A percentile compares a stretch with the other conserved stretches of the same genome.
These are phyloP conservation scores for Drosophila burlai DNA, from an alignment of 1,140 invertebrate species.

Conservation along the genomic window DNA sequence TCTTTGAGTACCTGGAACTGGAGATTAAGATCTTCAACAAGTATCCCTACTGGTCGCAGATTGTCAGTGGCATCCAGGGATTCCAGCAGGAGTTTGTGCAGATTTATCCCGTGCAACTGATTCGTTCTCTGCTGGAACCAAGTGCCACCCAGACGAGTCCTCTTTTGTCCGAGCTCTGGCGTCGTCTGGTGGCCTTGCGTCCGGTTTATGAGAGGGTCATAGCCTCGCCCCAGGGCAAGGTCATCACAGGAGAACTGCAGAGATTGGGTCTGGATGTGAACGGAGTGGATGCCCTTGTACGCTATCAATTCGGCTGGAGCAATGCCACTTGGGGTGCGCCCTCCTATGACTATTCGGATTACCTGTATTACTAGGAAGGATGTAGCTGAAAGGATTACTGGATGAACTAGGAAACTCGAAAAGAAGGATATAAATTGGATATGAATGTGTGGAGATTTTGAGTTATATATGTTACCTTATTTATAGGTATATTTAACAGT, in stretches of 20 bases:
- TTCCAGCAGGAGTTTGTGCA: slow-evolving; percentile 63
- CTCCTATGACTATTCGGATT: slow-evolving; percentile 49
- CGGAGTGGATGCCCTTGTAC: slow-evolving; percentile 38
- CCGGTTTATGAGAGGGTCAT: slow-evolving; percentile 70
- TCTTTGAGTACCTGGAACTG: slow-evolving; percentile 70
- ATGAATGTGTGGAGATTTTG: background rate
- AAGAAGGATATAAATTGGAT: background rate
- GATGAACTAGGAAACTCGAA: background rate
- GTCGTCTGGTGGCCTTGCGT: slow-evolving; percentile 58
- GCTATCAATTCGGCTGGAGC: slow-evolving; percentile 68
- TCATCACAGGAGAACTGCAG: slow-evolving; percentile 38
- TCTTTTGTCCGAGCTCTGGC: slow-evolving; percentile 63
- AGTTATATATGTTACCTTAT: background rate
- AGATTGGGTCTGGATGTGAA: slow-evolving; percentile 56
- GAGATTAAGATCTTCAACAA: slow-evolving; percentile 73
- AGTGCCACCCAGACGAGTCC: slow-evolving; percentile 53
- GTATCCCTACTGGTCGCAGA: slow-evolving; percentile 67
- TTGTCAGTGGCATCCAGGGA: slow-evolving; percentile 61
- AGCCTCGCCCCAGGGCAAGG: slow-evolving; percentile 28
- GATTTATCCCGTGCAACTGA: slow-evolving; percentile 55
- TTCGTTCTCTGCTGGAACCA: slow-evolving; percentile 56
- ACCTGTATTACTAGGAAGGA: slow-evolving; percentile 21
- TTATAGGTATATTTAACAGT: background rate
- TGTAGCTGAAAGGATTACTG: too few relatives aligned
- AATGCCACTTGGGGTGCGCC: slow-evolving; percentile 35